Evolutionary conservation across 2,797 vertebrate genomes (phyloP), one percentile per base, ranked within the genome.

Genomic region (Phoeniculus purpureus): DNA sequence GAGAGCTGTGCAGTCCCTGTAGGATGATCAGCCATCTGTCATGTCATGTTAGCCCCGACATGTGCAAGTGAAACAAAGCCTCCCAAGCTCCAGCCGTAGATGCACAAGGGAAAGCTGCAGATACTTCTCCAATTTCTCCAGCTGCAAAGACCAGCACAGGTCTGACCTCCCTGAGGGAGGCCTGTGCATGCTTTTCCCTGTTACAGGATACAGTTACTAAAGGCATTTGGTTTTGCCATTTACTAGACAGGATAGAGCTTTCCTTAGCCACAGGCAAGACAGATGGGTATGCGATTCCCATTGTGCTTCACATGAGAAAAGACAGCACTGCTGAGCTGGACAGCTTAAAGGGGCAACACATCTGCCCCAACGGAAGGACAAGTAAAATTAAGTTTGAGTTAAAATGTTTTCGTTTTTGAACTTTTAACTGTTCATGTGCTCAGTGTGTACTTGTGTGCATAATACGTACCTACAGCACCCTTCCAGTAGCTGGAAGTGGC

Each of bases 81-180:
- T 80, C 31, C 75, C 47, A 37, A 29, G 58, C 81, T 87, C 72
- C 84, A 17, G 9, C 45, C 62, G 43, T 52, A 31, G 40, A 29
- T 77, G 68, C 29, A 1, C 9, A 9, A 81, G 87, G 85, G 77
- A 73, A 77, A 50, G 62, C 84, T 91, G 88, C 86, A 86, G 68
- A 78, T 78, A 45, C 81, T 90, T 95, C 81, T 94, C 93, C 72
- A 55, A 32, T 94, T 95, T 94, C 90, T 94, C 76, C 94, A 96
- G 93, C 93, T 95, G 91, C 87, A 64, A 70, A 90, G 79, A 83
- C 58, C 79, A 77, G 75, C 58, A 9, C 9, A 73, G 70, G 48
- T 79, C 58, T 93, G 87, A 94, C 85, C 92, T 95, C 89, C 87
- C 85, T 79, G 25, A 5, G 85, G 91, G 89, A 87, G 70, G 56